Evolutionary conservation across 2,888 invertebrate species (phyloP).

Genomic region (Lissonota sp.): DNA sequence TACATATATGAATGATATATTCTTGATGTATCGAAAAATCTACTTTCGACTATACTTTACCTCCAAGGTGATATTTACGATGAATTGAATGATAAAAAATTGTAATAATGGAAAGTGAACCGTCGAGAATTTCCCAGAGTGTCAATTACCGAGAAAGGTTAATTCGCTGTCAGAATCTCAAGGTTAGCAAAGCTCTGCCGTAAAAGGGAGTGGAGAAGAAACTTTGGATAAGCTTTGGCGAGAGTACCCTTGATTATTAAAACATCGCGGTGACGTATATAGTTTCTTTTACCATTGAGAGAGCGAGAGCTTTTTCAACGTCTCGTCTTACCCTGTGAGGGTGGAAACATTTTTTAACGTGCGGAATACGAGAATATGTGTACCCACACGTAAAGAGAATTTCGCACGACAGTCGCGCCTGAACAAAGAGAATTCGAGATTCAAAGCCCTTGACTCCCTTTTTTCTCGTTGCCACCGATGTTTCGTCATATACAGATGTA

Average conservation of each 20-base stretch:
- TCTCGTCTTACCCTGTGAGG: neutral
- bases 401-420: conserved; percentile 6
- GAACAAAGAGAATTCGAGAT: conserved; percentile 57
- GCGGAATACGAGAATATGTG: conserved; percentile 29
- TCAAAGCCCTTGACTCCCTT: conserved; percentile 39
- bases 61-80: too few relatives aligned
- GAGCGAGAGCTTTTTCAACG: conserved; percentile 1
- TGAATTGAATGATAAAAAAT: too few relatives aligned
- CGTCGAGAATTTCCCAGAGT: too few relatives aligned
- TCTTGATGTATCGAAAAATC: too few relatives aligned
- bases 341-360: conserved; percentile 18
- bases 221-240: neutral
- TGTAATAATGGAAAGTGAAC: too few relatives aligned
- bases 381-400: neutral
- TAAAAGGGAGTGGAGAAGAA: neutral
- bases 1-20: too few relatives aligned
- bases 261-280: neutral
- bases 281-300: neutral
- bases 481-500: neutral
- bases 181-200: too few relatives aligned
- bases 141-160: too few relatives aligned
- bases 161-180: too few relatives aligned
- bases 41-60: too few relatives aligned
- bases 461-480: neutral
- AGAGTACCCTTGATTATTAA: neutral